Evolutionary conservation across 2,888 invertebrate genomes (phyloP), one percentile per base, ranked within the genome.

Genomic region (Ormia ochracea): DNA sequence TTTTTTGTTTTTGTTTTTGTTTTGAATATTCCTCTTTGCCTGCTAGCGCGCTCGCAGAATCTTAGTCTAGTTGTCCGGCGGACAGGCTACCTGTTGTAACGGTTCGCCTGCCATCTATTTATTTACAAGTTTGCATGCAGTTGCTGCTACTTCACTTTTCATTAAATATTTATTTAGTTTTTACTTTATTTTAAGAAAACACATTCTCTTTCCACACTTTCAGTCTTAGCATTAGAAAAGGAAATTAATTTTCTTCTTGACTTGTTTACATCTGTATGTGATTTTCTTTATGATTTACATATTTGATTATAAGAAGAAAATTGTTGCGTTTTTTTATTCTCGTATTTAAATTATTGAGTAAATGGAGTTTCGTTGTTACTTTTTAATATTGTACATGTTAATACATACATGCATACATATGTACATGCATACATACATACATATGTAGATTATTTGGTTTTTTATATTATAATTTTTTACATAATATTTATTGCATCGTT

Each of bases 81-180:
- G 43, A 41, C 31, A 66, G 61, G 59, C 50, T 61, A 59, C 26
- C 17, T 36, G 63, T 17, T 19, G 48, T 31, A 66, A 50, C 66
- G 54, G 56, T 68, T 68, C 75, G 54, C 33, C 54, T 43, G 48
- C 65, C 38, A 36, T 65, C 21, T 74, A 12, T 78, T 81, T 72
- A 31, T 72, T 75, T 72, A 54, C 48, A 48, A 33, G 19, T 45
- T 72, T 66, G 59, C 78, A 54, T 78, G 66, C 38, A 21, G 43
- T 50, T 52, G 31, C 23, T 17, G 72, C 38, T 59, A 66, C 58
- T 66, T 73, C 59, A 61, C 59, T 66, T 72, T 78, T 69, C 48
- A 48, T 63, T 38, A 38, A 54, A 56, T 19, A 58, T 58, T 38
- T 50, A 58, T 58, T n/a, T n/a, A n/a, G n/a, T n/a, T 69, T 38